Evolutionary conservation across 2,888 invertebrate species (phyloP), one percentile per base, ranked within the genome.

Genomic region (Acrobasis consociella): DNA sequence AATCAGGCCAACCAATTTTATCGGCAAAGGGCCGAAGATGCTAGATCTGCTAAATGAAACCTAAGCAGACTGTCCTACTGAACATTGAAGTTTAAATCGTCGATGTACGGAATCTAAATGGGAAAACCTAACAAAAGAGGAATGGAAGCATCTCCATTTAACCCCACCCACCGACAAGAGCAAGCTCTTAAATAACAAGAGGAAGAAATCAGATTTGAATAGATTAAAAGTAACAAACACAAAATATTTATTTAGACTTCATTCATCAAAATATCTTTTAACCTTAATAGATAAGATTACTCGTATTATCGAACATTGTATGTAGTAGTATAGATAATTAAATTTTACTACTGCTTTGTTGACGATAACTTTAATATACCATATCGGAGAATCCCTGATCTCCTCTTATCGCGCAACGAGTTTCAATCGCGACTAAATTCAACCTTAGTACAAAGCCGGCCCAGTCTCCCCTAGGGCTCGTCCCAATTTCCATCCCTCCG

Each of bases 401-500:
- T 55, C 39, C 15, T 56, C 56, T 56, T 46, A 49, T 49, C 49
- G 49, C 49, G 55, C 13, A 10, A 11, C 58, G 53, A 31, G 52
- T 62, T 17, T 66, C 59, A 49, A 64, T 62, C 42, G 31, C 62
- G 37, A 50, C 59, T 60, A 60, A 60, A 60, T 38, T 60, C 59
- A 16, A 60, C 59, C 56, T 38, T 50, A 38, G 11, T 17, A 59
- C 59, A 59, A 59, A 59, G 59, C 49, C 50, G 50, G 59, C 52
- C 75, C 77, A 73, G 68, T 76, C 76, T 83, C 83, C 85, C 85
- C 78, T 80, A 83, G 85, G 85, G 85, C 83, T 81, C 80, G 90
- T 80, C 89, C 90, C 89, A 90, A 87, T 31, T 88, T 90, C 81
- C 82, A 82, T 85, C 89, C 89, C 87, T 86, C 83, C 78, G 80